A percentile compares a stretch with the other conserved stretches of the same genome.
Evolutionary conservation across 2,888 invertebrate genomes (phyloP).

Genomic region (Ctena decussata): DNA sequence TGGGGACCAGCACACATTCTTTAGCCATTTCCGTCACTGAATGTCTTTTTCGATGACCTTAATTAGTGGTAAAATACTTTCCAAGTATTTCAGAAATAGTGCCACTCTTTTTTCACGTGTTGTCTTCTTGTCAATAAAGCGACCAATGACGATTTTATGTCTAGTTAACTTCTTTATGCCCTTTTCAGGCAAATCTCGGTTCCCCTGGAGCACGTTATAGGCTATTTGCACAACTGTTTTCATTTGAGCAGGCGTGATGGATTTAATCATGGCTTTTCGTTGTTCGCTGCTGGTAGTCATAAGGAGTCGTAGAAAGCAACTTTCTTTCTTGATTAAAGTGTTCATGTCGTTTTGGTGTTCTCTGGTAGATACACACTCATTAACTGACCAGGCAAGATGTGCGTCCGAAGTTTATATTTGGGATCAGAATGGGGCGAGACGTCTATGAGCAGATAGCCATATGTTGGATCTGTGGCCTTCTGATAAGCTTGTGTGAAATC

Average conservation of each 20-base stretch:
- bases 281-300: background rate
- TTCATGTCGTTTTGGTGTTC: constrained; percentile 6
- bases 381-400: constrained; percentile 57
- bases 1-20: too few species aligned
- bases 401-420: constrained; percentile 56
- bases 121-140: too few species aligned
- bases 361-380: constrained; percentile 28
- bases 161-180: background rate
- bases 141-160: constrained; percentile 17
- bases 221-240: constrained; percentile 14
- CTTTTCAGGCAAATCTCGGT: background rate
- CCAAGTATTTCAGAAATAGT: too few species aligned
- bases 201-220: background rate
- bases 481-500: constrained; percentile 51
- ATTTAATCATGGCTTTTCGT: background rate
- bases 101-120: too few species aligned
- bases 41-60: too few species aligned
- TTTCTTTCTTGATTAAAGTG: background rate
- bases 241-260: background rate
- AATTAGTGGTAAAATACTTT: too few species aligned
- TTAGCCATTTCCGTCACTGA: too few species aligned
- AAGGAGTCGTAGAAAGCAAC: background rate
- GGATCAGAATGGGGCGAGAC: constrained; percentile 58
- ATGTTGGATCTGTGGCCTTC: constrained; percentile 52
- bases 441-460: constrained; percentile 51